Evolutionary conservation across 2,888 invertebrate species (phyloP).

Genomic region (Agriopis leucophaearia): DNA sequence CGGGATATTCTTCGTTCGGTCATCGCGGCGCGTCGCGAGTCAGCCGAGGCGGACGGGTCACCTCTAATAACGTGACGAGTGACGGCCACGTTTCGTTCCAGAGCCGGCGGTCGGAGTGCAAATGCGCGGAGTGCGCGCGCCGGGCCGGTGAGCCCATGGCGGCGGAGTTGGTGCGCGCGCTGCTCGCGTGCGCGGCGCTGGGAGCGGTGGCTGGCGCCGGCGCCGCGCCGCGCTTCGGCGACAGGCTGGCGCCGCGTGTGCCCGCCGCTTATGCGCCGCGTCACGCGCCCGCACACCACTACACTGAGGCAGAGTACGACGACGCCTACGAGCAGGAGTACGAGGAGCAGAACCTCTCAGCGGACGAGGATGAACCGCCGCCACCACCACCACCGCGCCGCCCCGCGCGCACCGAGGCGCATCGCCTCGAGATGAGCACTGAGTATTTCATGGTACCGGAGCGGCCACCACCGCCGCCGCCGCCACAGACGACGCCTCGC

Average conservation of each 20-base stretch:
- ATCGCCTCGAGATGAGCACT: constrained; percentile 92
- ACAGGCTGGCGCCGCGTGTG: constrained; percentile 77
- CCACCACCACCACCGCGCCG: constrained; percentile 67
- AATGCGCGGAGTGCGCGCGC: constrained; percentile 68
- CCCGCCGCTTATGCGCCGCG: constrained; percentile 75
- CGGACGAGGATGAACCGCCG: constrained; percentile 58
- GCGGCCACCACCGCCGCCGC: constrained; percentile 68
- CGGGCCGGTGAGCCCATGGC: constrained; percentile 73
- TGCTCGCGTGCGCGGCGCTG: constrained; percentile 71
- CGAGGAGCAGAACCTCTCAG: constrained; percentile 62
- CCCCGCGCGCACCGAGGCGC: constrained; percentile 77
- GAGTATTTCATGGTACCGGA: constrained; percentile 93
- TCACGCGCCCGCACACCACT: constrained; percentile 63
- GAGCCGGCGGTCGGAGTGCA: constrained; percentile 64
- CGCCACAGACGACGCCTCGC: constrained; percentile 69
- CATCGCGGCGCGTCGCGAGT: constrained; percentile 65
- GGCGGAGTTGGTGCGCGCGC: constrained; percentile 63
- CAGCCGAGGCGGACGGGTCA: constrained; percentile 54
- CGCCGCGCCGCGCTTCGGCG: constrained; percentile 72
- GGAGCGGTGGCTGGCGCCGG: constrained; percentile 65
- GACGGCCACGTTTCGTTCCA: constrained; percentile 65
- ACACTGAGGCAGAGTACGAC: constrained; percentile 68
- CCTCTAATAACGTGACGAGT: constrained; percentile 54
- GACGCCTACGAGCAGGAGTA: constrained; percentile 72
- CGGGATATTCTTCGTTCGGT: constrained; percentile 74